Evolutionary conservation across 1,140 invertebrate genomes (phyloP).

Genomic region (Macrobrachium nipponense): DNA sequence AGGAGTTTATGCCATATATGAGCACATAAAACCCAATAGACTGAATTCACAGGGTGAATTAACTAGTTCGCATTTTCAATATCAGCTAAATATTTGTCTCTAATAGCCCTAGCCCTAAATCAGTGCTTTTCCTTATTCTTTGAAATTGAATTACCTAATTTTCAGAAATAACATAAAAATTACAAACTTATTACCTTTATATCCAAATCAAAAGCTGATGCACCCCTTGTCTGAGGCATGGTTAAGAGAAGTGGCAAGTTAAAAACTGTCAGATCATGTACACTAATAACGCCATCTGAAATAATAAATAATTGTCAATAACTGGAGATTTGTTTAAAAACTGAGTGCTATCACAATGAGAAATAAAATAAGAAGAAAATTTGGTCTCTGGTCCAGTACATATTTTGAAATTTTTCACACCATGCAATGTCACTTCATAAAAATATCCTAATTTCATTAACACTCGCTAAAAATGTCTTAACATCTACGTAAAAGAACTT

Average conservation of each 20-base stretch:
- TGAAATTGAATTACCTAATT: slow-evolving; percentile 12
- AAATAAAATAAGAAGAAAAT: background rate
- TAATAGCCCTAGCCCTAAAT: too few species aligned
- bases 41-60: too few species aligned
- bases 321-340: background rate
- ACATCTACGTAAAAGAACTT: too few species aligned
- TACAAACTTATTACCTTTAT: slow-evolving; percentile 74
- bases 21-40: too few species aligned
- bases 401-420: too few species aligned
- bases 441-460: too few species aligned
- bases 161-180: slow-evolving; percentile 61
- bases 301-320: slow-evolving; percentile 58
- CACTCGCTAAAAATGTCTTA: too few species aligned
- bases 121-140: background rate
- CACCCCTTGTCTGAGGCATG: slow-evolving; percentile 85
- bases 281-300: slow-evolving; percentile 84
- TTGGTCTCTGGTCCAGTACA: background rate
- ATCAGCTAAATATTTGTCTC: too few species aligned
- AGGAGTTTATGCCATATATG: too few species aligned
- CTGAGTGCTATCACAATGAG: background rate
- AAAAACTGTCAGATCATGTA: slow-evolving; percentile 82
- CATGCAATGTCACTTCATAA: too few species aligned
- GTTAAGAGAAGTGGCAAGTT: slow-evolving; percentile 83
- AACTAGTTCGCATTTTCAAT: too few species aligned
- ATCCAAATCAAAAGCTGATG: slow-evolving; percentile 87